Evolutionary conservation across 2,113 vertebrate genomes (phyloP).

Genomic region (Brachyhypopomus gauderio): DNA sequence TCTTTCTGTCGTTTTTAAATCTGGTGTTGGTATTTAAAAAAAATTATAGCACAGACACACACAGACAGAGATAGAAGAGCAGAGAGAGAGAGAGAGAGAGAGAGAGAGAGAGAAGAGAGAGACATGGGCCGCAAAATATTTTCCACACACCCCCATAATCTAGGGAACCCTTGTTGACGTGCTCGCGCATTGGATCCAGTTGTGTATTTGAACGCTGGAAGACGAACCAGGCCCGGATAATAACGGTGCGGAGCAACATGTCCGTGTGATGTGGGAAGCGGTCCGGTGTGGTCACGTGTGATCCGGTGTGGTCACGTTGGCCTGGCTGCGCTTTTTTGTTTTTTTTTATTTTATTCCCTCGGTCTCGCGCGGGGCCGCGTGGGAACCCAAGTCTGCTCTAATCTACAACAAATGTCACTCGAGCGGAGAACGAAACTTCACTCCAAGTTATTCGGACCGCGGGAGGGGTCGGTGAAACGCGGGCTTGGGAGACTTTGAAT

Average conservation of each 20-base stretch:
- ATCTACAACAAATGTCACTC: constrained; percentile 77
- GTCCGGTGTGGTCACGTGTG: constrained; percentile 80
- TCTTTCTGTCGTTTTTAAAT: background rate
- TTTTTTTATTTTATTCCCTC: constrained; percentile 73
- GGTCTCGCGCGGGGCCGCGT: constrained; percentile 80
- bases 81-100: background rate
- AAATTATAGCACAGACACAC: background rate
- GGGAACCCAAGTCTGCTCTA: constrained; percentile 79
- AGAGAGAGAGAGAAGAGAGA: background rate
- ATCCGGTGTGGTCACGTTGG: constrained; percentile 80
- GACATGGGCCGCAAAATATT: constrained; percentile 29
- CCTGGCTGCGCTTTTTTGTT: constrained; percentile 54
- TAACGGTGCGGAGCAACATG: constrained; percentile 48
- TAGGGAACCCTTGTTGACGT: constrained; percentile 11
- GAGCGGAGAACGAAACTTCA: background rate
- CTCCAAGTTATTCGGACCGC: background rate
- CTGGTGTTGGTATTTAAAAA: background rate
- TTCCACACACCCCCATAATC: constrained; percentile 21
- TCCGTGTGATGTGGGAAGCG: constrained; percentile 69
- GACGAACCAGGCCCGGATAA: background rate
- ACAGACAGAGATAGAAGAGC: background rate
- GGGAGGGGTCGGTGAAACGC: background rate
- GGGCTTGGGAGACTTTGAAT: background rate
- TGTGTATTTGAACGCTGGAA: constrained; percentile 21
- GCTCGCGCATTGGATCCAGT: constrained; percentile 30